Conservation (phyloP, 2,797 vertebrate species). For the Orientallactaga sibirica region DNA sequence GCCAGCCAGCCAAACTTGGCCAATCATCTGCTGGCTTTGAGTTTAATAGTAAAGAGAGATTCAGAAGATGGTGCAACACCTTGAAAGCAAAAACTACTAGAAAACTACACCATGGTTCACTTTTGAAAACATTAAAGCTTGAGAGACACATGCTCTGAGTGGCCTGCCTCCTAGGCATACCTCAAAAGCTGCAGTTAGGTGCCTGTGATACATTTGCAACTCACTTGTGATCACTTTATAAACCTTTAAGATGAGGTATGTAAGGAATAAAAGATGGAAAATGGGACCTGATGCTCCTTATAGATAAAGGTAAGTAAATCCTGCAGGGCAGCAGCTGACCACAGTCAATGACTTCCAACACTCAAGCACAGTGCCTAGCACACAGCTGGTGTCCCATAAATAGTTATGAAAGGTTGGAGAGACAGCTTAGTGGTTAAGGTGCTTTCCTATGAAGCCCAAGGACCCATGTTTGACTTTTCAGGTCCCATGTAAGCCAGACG, state of each 20-base stretch:
- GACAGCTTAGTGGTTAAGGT: no score
- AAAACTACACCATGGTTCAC: neutral
- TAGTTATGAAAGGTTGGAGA: no score
- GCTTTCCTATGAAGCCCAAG: no score
- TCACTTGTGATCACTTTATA: neutral
- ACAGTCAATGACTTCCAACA: neutral
- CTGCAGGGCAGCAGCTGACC: neutral
- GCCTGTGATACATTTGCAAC: neutral
- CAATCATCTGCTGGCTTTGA: neutral
- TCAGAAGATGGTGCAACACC: neutral
- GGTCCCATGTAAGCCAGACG: no score
- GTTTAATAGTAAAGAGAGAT: neutral
- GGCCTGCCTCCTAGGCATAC: neutral
- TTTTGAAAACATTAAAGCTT: neutral
- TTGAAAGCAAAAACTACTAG: constrained; percentile 31
- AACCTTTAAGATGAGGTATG: neutral
- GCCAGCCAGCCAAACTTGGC: neutral
- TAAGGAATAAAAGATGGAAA: neutral
- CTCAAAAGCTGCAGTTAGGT: neutral
- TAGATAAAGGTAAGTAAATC: neutral
- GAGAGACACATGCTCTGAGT: neutral
- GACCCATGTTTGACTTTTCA: no score
- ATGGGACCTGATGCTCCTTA: neutral
- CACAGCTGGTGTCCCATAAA: neutral
- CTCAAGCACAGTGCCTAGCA: neutral